Percentiles rank a stretch among this genome's conserved stretches.
Evolutionary conservation across 2,888 invertebrate species (phyloP).

Genomic region (Pheosia gnoma): DNA sequence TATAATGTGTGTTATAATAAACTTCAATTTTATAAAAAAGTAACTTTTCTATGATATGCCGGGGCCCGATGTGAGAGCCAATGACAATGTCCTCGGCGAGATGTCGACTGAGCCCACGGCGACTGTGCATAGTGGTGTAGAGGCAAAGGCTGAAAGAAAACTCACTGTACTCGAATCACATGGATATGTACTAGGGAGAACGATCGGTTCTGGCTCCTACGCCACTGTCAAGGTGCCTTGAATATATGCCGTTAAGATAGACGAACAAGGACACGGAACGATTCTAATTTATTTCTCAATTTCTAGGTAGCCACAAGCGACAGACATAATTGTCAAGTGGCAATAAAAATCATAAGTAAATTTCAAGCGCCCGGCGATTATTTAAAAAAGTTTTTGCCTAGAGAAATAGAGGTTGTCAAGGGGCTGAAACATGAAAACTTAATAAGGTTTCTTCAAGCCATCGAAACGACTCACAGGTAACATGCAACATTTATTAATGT

Average conservation of each 20-base stretch:
- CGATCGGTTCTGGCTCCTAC: conserved; percentile 92
- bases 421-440: conserved; percentile 91
- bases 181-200: conserved; percentile 89
- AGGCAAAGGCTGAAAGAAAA: conserved; percentile 73
- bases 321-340: conserved; percentile 89
- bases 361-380: conserved; percentile 92
- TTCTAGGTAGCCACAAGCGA: conserved; percentile 88
- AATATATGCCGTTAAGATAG: background rate
- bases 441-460: conserved; percentile 91
- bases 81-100: conserved; percentile 79
- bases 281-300: background rate
- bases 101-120: conserved; percentile 78
- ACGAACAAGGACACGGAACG: background rate
- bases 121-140: conserved; percentile 72
- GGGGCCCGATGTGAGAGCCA: conserved; percentile 79
- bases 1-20: conserved; percentile 70
- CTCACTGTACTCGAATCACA: conserved; percentile 90
- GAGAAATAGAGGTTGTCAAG: conserved; percentile 93
- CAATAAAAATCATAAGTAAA: conserved; percentile 93
- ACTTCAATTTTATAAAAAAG: conserved; percentile 58
- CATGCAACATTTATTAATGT: background rate
- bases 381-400: conserved; percentile 90
- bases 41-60: conserved; percentile 79
- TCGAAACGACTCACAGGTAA: conserved; percentile 93
- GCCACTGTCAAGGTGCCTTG: conserved; percentile 89